phyloP scores from a whole-genome alignment of 2,797 vertebrate genomes.

The Gymnoscopelus microlampas region DNA sequence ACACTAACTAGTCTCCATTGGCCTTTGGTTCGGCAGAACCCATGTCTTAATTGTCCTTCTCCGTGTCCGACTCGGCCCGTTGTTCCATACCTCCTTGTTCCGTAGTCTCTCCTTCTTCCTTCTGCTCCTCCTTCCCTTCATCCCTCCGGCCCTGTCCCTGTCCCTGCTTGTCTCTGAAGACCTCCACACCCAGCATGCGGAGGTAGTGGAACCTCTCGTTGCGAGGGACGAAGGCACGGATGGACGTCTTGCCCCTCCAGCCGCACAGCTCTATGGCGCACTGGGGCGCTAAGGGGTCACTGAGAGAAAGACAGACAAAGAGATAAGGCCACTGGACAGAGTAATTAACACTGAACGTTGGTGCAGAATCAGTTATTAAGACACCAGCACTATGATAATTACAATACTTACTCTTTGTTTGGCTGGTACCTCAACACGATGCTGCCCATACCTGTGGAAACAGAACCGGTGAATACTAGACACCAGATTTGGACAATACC shows the following conservation, averaged over 20 bases:
- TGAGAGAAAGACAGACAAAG: constrained; percentile 46
- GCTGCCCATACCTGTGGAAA: constrained; percentile 90
- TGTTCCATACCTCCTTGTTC: constrained; percentile 27
- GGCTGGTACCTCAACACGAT: constrained; percentile 93
- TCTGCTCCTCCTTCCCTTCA: constrained; percentile 34
- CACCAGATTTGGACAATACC: background rate
- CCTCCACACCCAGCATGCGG: constrained; percentile 95
- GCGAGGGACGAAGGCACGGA: constrained; percentile 94
- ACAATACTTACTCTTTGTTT: constrained; percentile 86
- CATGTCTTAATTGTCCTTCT: constrained; percentile 39
- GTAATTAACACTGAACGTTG: too few relatives aligned
- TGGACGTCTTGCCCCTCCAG: constrained; percentile 96
- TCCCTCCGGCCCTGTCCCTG: constrained; percentile 59
- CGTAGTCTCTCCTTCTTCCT: constrained; percentile 14
- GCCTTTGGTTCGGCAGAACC: constrained; percentile 45
- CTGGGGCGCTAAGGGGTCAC: constrained; percentile 86
- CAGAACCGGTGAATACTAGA: background rate
- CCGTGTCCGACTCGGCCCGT: constrained; percentile 35
- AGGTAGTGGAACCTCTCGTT: constrained; percentile 96
- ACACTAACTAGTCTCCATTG: constrained; percentile 8
- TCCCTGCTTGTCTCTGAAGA: constrained; percentile 81
- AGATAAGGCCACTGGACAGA: too few relatives aligned
- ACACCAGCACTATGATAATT: background rate
- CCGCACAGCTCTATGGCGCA: constrained; percentile 95
- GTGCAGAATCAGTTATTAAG: background rate